A percentile compares a stretch with the other conserved stretches of the same genome.
These are phyloP conservation scores for Drosophila ogumai DNA, from an alignment of 1,140 invertebrate species.

Conservation along the genomic window DNA sequence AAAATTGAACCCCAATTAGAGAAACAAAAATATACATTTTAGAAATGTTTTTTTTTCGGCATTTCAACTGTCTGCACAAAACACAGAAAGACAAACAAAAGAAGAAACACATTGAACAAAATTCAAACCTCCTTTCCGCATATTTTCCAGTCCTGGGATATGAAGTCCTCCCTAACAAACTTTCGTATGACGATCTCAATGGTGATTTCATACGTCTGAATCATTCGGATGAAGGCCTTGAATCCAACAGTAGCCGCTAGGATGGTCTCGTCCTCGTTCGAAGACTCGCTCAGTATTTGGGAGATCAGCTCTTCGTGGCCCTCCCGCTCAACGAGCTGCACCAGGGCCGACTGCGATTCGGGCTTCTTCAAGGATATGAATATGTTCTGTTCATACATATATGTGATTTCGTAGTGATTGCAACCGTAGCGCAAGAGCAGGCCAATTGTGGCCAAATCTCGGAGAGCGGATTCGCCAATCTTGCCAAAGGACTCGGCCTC, in stretches of 20 bases:
- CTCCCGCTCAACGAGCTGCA: conserved; percentile 92
- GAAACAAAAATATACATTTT: not conserved
- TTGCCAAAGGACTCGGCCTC: conserved; percentile 92
- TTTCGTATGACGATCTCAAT: conserved; percentile 93
- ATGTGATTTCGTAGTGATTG: conserved; percentile 90
- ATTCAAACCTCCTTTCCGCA: conserved; percentile 84
- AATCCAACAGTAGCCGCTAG: conserved; percentile 92
- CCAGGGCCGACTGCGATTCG: conserved; percentile 92
- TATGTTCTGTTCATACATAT: conserved; percentile 90
- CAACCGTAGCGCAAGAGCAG: conserved; percentile 91
- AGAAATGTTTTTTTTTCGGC: conserved; percentile 17
- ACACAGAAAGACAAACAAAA: conserved; percentile 25
- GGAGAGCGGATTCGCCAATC: conserved; percentile 89
- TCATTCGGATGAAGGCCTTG: conserved; percentile 93
- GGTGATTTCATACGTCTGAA: conserved; percentile 91
- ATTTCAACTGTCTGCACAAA: conserved; percentile 58
- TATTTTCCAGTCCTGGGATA: conserved; percentile 90
- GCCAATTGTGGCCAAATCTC: conserved; percentile 93
- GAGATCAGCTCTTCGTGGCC: conserved; percentile 92
- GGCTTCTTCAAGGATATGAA: conserved; percentile 91
- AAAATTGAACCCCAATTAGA: conserved; percentile 1
- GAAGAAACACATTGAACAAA: conserved; percentile 55
- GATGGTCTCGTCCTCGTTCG: conserved; percentile 89
- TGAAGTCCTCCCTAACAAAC: conserved; percentile 92
- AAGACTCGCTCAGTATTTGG: conserved; percentile 92